Evolutionary conservation across 2,113 vertebrate species (phyloP).

Genomic region (Chiloscyllium plagiosum): DNA sequence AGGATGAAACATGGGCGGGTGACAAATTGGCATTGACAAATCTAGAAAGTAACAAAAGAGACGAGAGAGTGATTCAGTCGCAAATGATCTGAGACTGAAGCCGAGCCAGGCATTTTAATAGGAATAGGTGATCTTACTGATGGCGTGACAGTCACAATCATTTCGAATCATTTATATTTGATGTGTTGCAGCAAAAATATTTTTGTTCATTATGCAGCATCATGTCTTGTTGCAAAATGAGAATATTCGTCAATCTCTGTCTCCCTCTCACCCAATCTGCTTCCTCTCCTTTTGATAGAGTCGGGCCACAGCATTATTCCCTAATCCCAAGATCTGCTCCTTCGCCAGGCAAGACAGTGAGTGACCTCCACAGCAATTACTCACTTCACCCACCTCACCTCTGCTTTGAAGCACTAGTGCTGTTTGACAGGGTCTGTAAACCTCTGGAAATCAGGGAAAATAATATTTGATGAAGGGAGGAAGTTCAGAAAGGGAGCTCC

Average conservation of each 20-base stretch:
- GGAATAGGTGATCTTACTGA: neutral
- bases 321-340: neutral
- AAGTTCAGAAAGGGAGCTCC: neutral
- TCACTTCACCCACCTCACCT: neutral
- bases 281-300: neutral
- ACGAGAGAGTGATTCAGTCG: neutral
- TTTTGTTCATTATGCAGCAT: neutral
- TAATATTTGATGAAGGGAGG: neutral
- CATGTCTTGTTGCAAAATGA: neutral
- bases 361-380: neutral
- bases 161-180: neutral
- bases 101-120: neutral
- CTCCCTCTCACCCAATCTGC: neutral
- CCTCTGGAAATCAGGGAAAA: neutral
- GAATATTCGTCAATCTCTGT: neutral
- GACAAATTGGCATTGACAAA: too few species aligned
- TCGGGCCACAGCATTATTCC: neutral
- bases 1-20: too few species aligned
- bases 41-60: too few species aligned
- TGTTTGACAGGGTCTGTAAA: neutral
- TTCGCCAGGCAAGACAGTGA: neutral
- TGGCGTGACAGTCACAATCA: neutral
- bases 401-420: neutral
- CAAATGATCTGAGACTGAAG: neutral
- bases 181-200: neutral